These are phyloP conservation scores for pig (Sus scrofa) DNA, from an alignment of 2,113 vertebrate genomes.

Conservation along the genomic window T2T-Sscrofa CM000825.6:50843001-50843500, in stretches of 20 bases:
- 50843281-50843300: constrained; percentile 56
- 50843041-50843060: neutral
- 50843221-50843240: neutral
- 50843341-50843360: neutral
- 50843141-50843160: constrained; percentile 58
- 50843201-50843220: constrained; percentile 48
- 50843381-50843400: neutral
- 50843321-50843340: constrained; percentile 44
- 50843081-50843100: neutral
- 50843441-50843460: neutral
- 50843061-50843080: too few relatives aligned
- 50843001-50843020: rapidly evolving
- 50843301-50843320: constrained; percentile 59
- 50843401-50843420: neutral
- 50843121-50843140: constrained; percentile 24
- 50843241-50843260: neutral
- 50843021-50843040: neutral
- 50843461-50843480: neutral
- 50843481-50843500: constrained; percentile 1
- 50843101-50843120: neutral
- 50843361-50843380: neutral
- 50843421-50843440: neutral
- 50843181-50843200: constrained; percentile 49
- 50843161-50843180: constrained; percentile 46
- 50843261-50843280: constrained; percentile 42